phyloP scores from a whole-genome alignment of 2,888 invertebrate genomes.

The Kryphioiulus occultus region DNA sequence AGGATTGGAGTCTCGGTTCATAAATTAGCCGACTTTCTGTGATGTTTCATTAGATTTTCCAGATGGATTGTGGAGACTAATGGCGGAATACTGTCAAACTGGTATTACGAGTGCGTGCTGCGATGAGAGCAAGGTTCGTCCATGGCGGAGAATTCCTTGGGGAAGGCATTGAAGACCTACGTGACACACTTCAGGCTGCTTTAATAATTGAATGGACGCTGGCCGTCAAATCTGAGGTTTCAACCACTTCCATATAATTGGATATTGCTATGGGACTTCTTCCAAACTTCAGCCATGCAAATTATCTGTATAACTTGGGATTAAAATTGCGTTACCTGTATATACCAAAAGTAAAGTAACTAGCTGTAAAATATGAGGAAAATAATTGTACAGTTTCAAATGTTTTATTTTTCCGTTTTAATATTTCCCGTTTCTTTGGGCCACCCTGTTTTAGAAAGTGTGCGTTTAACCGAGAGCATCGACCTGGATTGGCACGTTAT shows the following conservation, averaged over 20 bases:
- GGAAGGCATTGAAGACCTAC: not conserved
- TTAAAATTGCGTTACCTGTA: too few relatives aligned
- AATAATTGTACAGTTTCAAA: too few relatives aligned
- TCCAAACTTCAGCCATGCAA: not conserved
- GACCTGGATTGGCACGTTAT: not conserved
- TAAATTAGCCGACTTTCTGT: not conserved
- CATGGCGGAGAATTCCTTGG: not conserved
- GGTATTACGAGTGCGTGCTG: not conserved
- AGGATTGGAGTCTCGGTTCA: not conserved
- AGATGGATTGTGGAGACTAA: constrained; percentile 2
- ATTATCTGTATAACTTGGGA: too few relatives aligned
- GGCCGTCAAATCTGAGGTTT: not conserved
- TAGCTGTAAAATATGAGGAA: too few relatives aligned
- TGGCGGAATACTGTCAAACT: not conserved
- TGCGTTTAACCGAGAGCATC: not conserved
- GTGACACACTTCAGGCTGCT: not conserved
- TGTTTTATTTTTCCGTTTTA: too few relatives aligned
- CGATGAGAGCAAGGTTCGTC: not conserved
- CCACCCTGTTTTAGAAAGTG: too few relatives aligned
- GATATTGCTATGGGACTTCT: not conserved
- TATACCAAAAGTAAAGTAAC: too few relatives aligned
- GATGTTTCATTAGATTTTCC: constrained; percentile 36
- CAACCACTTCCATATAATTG: not conserved
- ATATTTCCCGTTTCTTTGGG: too few relatives aligned
- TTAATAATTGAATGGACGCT: constrained; percentile 20